These are phyloP conservation scores for Pyrochroa serraticornis DNA, from an alignment of 2,888 invertebrate species.

Conservation along the genomic window DNA sequence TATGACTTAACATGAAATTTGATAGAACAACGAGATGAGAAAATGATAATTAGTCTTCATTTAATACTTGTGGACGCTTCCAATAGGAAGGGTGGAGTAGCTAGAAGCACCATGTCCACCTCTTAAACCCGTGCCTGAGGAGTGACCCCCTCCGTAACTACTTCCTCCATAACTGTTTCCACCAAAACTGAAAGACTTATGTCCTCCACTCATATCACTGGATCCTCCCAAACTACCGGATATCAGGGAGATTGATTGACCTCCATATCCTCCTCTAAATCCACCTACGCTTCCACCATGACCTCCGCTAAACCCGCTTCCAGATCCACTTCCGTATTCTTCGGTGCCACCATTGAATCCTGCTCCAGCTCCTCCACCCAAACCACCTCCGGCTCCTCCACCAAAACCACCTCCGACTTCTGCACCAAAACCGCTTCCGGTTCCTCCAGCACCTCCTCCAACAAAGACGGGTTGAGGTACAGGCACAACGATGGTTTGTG, in stretches of 20 bases:
- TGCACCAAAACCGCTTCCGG: too few species aligned
- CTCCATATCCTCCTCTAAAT: slow-evolving; percentile 20
- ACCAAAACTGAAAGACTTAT: slow-evolving; percentile 15
- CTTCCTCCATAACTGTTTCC: slow-evolving; percentile 20
- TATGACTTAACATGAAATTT: slow-evolving; percentile 21
- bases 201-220: slow-evolving; percentile 17
- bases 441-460: slow-evolving; percentile 42
- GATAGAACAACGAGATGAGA: slow-evolving; percentile 25
- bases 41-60: slow-evolving; percentile 15
- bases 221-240: slow-evolving; percentile 18
- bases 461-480: slow-evolving; percentile 41
- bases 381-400: slow-evolving; percentile 22
- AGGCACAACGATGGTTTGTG: slow-evolving; percentile 44
- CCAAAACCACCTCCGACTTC: slow-evolving; percentile 33
- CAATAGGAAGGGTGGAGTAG: slow-evolving; percentile 40
- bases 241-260: slow-evolving; percentile 1
- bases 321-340: slow-evolving; percentile 36
- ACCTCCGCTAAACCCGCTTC: slow-evolving; percentile 30
- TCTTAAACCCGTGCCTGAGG: too few species aligned
- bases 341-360: slow-evolving; percentile 35
- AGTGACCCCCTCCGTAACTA: slow-evolving; percentile 32
- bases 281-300: slow-evolving; percentile 14
- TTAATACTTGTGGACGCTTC: slow-evolving; percentile 32
- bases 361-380: slow-evolving; percentile 30
- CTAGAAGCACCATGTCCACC: slow-evolving; percentile 30